Base-by-base conservation (phyloP, 2,797 vertebrate species). In the Sebastes oblongus region DNA sequence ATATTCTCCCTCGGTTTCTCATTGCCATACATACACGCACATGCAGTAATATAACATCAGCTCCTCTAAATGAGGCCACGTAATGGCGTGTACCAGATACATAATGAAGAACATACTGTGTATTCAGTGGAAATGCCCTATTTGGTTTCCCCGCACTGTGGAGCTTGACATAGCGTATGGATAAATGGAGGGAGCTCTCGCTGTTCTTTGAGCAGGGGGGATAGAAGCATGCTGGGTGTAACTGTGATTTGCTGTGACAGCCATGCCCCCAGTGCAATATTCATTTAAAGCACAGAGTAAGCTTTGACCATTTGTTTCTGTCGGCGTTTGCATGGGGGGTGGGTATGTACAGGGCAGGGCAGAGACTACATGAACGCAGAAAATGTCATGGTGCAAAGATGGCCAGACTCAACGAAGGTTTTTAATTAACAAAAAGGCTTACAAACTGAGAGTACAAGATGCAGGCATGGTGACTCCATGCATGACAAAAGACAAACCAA, bases 181-280 rank as follows among this genome's bases (percentile, higher is more conserved):
- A 83, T 78, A 54, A 82, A 84, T 61, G 77, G 52, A 74, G 39
- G 61, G 65, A 84, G 75, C 52, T 71, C 55, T 70, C 54, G 69
- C 74, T 87, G 71, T 82, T 86, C 73, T 75, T 83, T 82, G 72
- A 74, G 77, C 75, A 64, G 77, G 61, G 30, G 60, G 65, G 66
- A 80, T 13, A 75, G 81, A 81, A 54, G 83, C 86, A 70, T 70
- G 77, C 80, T 78, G 88, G 74, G 86, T 22, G 82, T 86, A 78
- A 66, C 82, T 18, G 78, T 88, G 86, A 85, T 91, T 81, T 75
- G 75, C 80, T 70, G n/a, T 89, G 88, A 89, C 87, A 92, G 86
- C 86, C 75, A 4, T 77, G 88, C 82, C 81, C 14, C 81, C 72
- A 27, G 77, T 76, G 75, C 78, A 68, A 80, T 79, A 73, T 79